phyloP scores from a whole-genome alignment of 1,140 invertebrate species.

The Drosophila jambulina region DNA sequence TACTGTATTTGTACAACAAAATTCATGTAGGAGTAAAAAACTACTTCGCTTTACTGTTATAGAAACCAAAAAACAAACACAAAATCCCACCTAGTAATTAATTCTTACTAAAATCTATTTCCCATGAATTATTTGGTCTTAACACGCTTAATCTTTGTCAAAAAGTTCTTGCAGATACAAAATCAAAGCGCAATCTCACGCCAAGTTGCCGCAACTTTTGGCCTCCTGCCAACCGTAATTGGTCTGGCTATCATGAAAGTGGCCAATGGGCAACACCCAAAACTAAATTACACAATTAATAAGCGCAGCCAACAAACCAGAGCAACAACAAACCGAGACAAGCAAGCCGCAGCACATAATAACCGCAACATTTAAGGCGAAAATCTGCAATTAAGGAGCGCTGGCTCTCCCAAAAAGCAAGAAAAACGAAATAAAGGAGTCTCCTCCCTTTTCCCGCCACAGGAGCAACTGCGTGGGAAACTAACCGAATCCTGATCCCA shows the following conservation, averaged over 20 bases:
- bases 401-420: slow-evolving; percentile 6
- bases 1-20: too few species aligned
- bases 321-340: slow-evolving; percentile 19
- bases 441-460: neutral
- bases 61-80: neutral
- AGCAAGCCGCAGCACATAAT: slow-evolving; percentile 50
- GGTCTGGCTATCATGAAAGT: slow-evolving; percentile 52
- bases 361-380: slow-evolving; percentile 65
- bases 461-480: slow-evolving; percentile 58
- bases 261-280: slow-evolving; percentile 50
- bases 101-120: neutral
- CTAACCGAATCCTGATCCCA: slow-evolving; percentile 9
- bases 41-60: neutral
- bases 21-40: too few species aligned
- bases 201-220: slow-evolving; percentile 47
- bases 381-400: slow-evolving; percentile 74
- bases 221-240: slow-evolving; percentile 36
- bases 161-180: slow-evolving; percentile 17
- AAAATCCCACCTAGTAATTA: neutral
- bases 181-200: slow-evolving; percentile 15
- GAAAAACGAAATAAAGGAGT: slow-evolving; percentile 4
- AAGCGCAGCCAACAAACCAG: slow-evolving; percentile 54
- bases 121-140: neutral
- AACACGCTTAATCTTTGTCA: slow-evolving; percentile 26
- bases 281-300: slow-evolving; percentile 80